phyloP scores from a whole-genome alignment of 2,113 vertebrate genomes.

The Atlantisia rogersi region DNA sequence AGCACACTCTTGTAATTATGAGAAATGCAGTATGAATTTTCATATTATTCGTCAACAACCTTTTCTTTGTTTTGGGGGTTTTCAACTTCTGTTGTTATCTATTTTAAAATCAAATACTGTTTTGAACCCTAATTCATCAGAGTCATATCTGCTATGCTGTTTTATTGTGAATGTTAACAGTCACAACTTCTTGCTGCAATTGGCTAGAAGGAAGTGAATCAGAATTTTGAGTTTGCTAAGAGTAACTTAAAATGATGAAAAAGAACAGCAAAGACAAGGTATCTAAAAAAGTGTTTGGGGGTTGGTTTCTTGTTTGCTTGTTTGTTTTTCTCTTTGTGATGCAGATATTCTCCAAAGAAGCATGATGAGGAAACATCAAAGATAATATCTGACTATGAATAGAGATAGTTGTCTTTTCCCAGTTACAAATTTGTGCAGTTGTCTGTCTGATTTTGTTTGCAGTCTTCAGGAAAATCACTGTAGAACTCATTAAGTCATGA shows the following conservation, averaged over 20 bases:
- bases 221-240: neutral
- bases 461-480: neutral
- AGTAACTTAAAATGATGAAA: neutral
- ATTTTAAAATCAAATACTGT: neutral
- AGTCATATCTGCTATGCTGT: neutral
- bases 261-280: neutral
- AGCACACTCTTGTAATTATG: neutral
- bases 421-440: neutral
- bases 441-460: neutral
- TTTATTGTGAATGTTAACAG: neutral
- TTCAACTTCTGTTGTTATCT: neutral
- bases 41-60: neutral
- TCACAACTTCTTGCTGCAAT: neutral
- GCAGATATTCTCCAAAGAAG: neutral
- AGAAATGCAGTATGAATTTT: neutral
- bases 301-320: too few relatives aligned
- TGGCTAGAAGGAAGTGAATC: neutral
- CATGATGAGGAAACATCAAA: neutral
- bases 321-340: neutral
- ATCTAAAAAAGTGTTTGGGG: neutral
- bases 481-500: neutral
- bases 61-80: neutral
- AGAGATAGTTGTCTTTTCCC: neutral
- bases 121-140: neutral
- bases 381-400: neutral